Conservation (phyloP, 2,888 invertebrate genomes). For the Acheta domesticus region DNA sequence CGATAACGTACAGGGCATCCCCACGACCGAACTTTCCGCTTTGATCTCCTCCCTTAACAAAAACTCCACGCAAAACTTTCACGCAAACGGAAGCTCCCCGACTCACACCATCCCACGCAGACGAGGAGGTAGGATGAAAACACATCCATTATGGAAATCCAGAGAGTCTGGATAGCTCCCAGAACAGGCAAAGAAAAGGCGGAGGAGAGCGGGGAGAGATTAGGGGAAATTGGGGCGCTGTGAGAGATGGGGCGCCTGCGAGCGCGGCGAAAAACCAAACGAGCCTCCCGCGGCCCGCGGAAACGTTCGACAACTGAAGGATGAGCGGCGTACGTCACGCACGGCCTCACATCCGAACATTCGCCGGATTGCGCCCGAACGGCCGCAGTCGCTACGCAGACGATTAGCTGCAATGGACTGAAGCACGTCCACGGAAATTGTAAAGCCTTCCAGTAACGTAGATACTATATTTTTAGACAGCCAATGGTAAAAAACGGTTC, state of each 20-base stretch:
- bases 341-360: background rate
- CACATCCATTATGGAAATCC: conserved; percentile 18
- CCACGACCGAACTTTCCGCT: too few relatives aligned
- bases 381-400: background rate
- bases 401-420: too few relatives aligned
- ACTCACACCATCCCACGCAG: too few relatives aligned
- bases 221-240: background rate
- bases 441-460: too few relatives aligned
- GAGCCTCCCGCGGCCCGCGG: background rate
- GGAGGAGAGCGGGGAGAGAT: background rate
- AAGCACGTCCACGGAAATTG: too few relatives aligned
- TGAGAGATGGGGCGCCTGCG: background rate
- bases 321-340: too few relatives aligned
- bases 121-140: background rate
- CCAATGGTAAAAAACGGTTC: too few relatives aligned
- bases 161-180: background rate
- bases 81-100: too few relatives aligned
- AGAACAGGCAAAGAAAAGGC: background rate
- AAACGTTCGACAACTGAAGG: background rate
- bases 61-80: too few relatives aligned
- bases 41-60: too few relatives aligned
- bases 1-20: too few relatives aligned
- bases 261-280: background rate
- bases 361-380: background rate
- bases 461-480: too few relatives aligned